Conservation (phyloP, 2,797 vertebrate genomes). For the Monodelphis domestica region DNA sequence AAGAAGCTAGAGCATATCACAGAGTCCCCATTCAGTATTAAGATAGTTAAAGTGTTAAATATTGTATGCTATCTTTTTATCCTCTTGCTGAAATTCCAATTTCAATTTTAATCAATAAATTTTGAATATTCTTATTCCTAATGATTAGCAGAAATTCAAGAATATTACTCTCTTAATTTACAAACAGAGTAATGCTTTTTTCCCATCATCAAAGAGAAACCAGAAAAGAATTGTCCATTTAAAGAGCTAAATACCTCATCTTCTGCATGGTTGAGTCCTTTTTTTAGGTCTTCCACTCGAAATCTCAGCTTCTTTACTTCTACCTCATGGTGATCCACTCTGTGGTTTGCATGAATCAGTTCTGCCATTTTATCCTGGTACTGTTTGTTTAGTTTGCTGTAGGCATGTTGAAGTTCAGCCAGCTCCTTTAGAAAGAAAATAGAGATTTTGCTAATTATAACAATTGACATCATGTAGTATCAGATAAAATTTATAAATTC, state of each 20-base stretch:
- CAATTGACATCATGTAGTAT: background rate
- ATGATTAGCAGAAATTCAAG: background rate
- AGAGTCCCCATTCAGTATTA: background rate
- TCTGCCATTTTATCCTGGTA: slow-evolving; percentile 53
- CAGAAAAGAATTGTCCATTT: background rate
- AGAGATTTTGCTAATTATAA: background rate
- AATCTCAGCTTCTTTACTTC: slow-evolving; percentile 60
- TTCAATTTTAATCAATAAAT: background rate
- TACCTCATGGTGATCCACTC: slow-evolving; percentile 20
- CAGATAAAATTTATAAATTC: background rate
- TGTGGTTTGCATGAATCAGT: background rate
- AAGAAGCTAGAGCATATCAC: background rate
- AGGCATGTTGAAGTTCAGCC: slow-evolving; percentile 18
- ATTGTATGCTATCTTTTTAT: background rate
- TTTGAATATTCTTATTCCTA: background rate
- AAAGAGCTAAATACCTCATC: background rate
- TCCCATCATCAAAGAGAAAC: background rate
- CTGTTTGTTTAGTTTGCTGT: slow-evolving; percentile 41
- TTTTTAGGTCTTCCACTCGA: slow-evolving; percentile 57
- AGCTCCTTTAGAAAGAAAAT: slow-evolving; percentile 57
- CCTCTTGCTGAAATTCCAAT: background rate
- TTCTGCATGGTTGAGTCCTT: slow-evolving; percentile 45
- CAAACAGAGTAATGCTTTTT: background rate
- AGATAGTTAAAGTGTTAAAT: background rate
- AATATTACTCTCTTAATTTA: background rate